phyloP scores from a whole-genome alignment of 2,113 vertebrate genomes.

The Hippocampus abdominalis region DNA sequence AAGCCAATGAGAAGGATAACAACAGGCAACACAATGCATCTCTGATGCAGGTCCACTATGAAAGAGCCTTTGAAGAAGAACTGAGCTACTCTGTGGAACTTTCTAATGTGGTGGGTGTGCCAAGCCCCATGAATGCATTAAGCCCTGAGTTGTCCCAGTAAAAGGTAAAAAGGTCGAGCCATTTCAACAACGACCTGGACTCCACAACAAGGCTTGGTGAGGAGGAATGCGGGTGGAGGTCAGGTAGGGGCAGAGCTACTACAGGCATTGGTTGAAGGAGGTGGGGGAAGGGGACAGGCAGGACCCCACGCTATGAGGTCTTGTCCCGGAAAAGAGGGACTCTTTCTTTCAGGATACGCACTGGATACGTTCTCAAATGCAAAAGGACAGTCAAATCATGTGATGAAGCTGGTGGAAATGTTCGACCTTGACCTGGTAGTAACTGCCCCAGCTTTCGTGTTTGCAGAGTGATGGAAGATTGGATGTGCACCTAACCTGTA shows the following conservation, averaged over 20 bases:
- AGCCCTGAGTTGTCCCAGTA: constrained; percentile 27
- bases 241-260: constrained; percentile 4
- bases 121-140: constrained; percentile 41
- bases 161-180: not conserved
- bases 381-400: constrained; percentile 24
- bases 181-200: constrained; percentile 24
- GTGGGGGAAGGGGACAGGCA: not conserved
- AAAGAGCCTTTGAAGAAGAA: not conserved
- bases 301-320: not conserved
- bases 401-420: constrained; percentile 22
- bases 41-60: not conserved
- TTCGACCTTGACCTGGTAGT: no score
- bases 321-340: constrained; percentile 30
- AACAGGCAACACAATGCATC: not conserved
- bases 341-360: constrained; percentile 18
- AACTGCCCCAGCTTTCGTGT: no score
- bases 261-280: constrained; percentile 4
- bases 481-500: no score
- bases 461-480: no score
- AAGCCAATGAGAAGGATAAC: not conserved
- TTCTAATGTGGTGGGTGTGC: constrained; percentile 3
- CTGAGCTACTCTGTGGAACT: not conserved
- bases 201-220: constrained; percentile 42
- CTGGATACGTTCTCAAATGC: constrained; percentile 18
- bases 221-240: not conserved